These are phyloP conservation scores for Chesias legatella DNA, from an alignment of 2,888 invertebrate genomes.

Conservation along the genomic window DNA sequence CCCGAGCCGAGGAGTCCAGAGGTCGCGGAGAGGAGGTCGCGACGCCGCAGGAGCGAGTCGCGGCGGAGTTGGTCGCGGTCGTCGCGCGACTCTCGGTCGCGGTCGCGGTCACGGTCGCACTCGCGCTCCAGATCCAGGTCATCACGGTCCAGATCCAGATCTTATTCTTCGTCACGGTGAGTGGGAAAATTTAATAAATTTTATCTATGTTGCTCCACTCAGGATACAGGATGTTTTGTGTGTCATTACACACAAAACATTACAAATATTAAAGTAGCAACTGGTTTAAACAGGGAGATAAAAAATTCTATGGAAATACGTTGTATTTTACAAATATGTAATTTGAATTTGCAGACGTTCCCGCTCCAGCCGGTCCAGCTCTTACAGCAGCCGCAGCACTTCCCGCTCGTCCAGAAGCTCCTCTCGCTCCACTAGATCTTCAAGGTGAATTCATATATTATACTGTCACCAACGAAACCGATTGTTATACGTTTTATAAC, in stretches of 20 bases:
- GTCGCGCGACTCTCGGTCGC: slow-evolving; percentile 46
- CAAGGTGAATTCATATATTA: slow-evolving; percentile 49
- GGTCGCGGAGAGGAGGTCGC: slow-evolving; percentile 39
- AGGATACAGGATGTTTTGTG: too few relatives aligned
- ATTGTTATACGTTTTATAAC: too few relatives aligned
- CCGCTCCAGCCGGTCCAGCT: slow-evolving; percentile 70
- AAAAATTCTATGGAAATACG: too few relatives aligned
- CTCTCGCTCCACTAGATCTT: slow-evolving; percentile 76
- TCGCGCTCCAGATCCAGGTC: slow-evolving; percentile 45
- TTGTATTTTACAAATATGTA: not conserved
- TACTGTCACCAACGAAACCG: too few relatives aligned
- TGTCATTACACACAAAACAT: too few relatives aligned
- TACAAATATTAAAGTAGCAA: too few relatives aligned
- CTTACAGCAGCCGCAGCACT: slow-evolving; percentile 78
- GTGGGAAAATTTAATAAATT: slow-evolving; percentile 11
- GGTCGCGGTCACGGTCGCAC: slow-evolving; percentile 37
- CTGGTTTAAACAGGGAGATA: too few relatives aligned
- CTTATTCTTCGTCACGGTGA: slow-evolving; percentile 75
- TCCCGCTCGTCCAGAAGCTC: slow-evolving; percentile 61
- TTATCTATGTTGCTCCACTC: too few relatives aligned
- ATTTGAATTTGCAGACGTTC: slow-evolving; percentile 49
- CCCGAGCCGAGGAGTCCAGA: slow-evolving; percentile 38
- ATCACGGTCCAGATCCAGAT: slow-evolving; percentile 61
- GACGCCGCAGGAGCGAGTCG: slow-evolving; percentile 39
- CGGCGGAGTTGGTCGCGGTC: slow-evolving; percentile 56